A percentile compares a stretch with the other conserved stretches of the same genome.
phyloP scores from a whole-genome alignment of 2,797 vertebrate species.

The Sebastolobus alascanus region DNA sequence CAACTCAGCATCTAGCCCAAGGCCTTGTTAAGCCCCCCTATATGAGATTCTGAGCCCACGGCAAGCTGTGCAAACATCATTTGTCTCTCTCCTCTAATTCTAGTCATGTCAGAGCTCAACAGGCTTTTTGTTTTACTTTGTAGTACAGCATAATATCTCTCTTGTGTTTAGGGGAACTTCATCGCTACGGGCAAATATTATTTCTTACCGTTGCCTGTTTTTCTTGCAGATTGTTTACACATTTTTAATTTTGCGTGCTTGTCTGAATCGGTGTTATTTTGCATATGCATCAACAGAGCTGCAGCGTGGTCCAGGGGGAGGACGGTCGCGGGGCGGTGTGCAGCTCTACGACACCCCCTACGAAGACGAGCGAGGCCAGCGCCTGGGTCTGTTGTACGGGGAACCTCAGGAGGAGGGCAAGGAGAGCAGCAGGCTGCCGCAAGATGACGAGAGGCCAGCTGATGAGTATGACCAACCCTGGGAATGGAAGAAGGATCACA shows the following conservation, averaged over 20 bases:
- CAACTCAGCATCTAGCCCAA: slow-evolving; percentile 64
- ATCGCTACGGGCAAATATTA: slow-evolving; percentile 21
- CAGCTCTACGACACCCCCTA: slow-evolving; percentile 95
- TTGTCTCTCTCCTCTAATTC: slow-evolving; percentile 70
- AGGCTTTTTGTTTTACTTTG: slow-evolving; percentile 65
- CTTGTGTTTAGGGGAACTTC: slow-evolving; percentile 23
- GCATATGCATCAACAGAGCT: slow-evolving; percentile 73
- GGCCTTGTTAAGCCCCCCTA: slow-evolving; percentile 73
- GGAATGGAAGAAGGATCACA: slow-evolving; percentile 97
- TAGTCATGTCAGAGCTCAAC: slow-evolving; percentile 74
- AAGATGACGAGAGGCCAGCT: slow-evolving; percentile 91
- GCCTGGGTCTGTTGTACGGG: slow-evolving; percentile 42
- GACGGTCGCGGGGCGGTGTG: slow-evolving; percentile 73
- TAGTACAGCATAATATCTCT: slow-evolving; percentile 49
- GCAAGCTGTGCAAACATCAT: slow-evolving; percentile 83
- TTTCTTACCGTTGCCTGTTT: slow-evolving; percentile 2
- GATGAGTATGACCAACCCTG: slow-evolving; percentile 97
- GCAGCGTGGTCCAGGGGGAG: slow-evolving; percentile 76
- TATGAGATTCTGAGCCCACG: slow-evolving; percentile 72
- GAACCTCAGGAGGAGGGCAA: slow-evolving; percentile 77
- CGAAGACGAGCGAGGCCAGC: slow-evolving; percentile 83
- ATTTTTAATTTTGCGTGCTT: not conserved
- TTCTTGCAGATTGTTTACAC: slow-evolving; percentile 5
- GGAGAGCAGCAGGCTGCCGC: slow-evolving; percentile 90
- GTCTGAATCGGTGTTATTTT: slow-evolving; percentile 17